These are phyloP conservation scores for Eonycteris spelaea DNA, from an alignment of 2,113 vertebrate species.

Conservation along the genomic window DNA sequence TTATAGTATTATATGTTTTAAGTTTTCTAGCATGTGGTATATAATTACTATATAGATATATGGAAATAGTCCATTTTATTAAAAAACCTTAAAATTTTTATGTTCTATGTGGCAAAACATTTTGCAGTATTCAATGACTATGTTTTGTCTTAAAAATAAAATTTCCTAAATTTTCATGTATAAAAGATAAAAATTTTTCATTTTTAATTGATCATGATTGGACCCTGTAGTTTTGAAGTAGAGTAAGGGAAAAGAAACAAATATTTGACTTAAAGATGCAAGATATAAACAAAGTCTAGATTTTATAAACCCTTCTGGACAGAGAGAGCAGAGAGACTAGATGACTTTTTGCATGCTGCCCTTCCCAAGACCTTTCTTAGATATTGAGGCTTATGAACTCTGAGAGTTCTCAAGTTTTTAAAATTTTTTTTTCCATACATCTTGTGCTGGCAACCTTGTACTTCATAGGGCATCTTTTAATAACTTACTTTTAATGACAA, in stretches of 20 bases:
- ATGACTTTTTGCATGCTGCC: accelerated
- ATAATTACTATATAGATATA: background rate
- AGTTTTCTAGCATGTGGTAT: background rate
- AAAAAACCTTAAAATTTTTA: background rate
- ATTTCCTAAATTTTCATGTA: background rate
- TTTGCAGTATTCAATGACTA: background rate
- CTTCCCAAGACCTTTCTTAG: background rate
- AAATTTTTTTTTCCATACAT: background rate
- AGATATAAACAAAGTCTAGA: background rate
- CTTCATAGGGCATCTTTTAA: background rate
- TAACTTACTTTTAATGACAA: background rate
- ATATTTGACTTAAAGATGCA: background rate
- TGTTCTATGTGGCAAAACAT: background rate
- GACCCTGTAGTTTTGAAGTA: background rate
- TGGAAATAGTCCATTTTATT: background rate
- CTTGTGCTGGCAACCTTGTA: background rate
- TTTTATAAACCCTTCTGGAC: accelerated
- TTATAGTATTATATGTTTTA: background rate
- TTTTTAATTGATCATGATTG: background rate
- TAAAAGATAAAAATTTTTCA: background rate
- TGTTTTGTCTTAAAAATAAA: background rate
- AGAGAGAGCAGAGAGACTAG: too few species aligned
- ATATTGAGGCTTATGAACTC: background rate
- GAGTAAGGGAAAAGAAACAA: background rate
- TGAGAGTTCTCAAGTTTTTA: background rate